phyloP scores from a whole-genome alignment of 1,140 invertebrate genomes.

The Probaryconus sp. region DNA sequence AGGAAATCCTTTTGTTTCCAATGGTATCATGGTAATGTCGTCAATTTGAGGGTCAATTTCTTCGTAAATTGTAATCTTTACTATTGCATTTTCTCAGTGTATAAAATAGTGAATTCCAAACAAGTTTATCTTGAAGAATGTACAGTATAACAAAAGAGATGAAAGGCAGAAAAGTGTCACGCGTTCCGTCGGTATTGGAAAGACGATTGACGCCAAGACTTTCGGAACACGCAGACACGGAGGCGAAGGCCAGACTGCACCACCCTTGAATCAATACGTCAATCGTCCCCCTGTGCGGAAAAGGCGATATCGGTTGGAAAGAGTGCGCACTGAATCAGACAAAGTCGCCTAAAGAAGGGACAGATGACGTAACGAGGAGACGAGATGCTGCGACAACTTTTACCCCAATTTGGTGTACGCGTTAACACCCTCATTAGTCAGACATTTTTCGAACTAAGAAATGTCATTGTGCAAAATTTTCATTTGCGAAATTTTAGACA shows the following conservation, averaged over 20 bases:
- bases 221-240: slow-evolving; percentile 66
- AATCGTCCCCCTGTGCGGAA: slow-evolving; percentile 63
- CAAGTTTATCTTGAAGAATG: slow-evolving; percentile 16
- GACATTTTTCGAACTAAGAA: no score
- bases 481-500: no score
- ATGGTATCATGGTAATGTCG: no score
- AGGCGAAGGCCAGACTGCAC: slow-evolving; percentile 67
- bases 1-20: no score
- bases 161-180: slow-evolving; percentile 29
- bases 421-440: not conserved
- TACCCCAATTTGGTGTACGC: slow-evolving; percentile 6
- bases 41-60: no score
- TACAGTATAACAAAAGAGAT: slow-evolving; percentile 3
- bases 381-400: slow-evolving; percentile 22
- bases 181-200: slow-evolving; percentile 42
- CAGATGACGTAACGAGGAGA: slow-evolving; percentile 26
- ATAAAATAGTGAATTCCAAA: not conserved
- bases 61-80: no score
- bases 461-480: no score
- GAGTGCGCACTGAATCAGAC: slow-evolving; percentile 12
- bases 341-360: slow-evolving; percentile 4
- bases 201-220: slow-evolving; percentile 64
- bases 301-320: slow-evolving; percentile 49
- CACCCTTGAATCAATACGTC: slow-evolving; percentile 71
- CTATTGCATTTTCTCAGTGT: no score